A percentile compares a stretch with the other conserved stretches of the same genome.
Evolutionary conservation across 2,797 vertebrate genomes (phyloP).

Genomic region (Squalus acanthias): DNA sequence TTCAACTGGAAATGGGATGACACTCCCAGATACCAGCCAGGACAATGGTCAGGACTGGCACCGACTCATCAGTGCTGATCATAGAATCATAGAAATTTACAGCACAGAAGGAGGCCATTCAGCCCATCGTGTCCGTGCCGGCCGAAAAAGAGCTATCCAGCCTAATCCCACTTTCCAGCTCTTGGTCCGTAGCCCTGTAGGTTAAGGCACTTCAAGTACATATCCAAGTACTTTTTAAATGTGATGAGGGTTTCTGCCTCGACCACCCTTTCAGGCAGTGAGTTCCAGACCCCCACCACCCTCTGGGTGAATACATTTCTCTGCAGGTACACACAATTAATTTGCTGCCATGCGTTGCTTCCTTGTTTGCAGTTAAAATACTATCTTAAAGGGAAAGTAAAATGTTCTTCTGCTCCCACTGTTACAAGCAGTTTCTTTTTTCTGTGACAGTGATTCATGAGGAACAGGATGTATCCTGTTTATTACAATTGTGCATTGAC

Average conservation of each 20-base stretch:
- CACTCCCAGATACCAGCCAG: neutral
- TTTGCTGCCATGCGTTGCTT: neutral
- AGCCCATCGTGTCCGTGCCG: too few species aligned
- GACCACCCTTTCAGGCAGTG: too few species aligned
- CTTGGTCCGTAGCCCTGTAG: too few species aligned
- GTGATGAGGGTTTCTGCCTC: too few species aligned
- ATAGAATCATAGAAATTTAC: too few species aligned
- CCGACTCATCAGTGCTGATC: neutral
- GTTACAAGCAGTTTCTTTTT: neutral
- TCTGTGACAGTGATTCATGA: neutral
- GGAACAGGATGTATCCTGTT: slow-evolving; percentile 4
- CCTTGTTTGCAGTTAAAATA: neutral
- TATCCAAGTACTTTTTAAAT: too few species aligned
- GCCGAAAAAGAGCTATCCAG: too few species aligned
- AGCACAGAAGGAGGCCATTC: too few species aligned
- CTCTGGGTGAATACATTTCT: too few species aligned
- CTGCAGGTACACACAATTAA: neutral
- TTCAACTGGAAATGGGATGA: neutral
- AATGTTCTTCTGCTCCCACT: neutral
- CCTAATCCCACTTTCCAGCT: too few species aligned
- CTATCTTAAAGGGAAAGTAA: slow-evolving; percentile 12
- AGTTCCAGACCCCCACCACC: too few species aligned
- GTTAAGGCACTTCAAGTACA: too few species aligned
- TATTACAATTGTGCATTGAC: neutral
- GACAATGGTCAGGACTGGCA: neutral